Conservation (phyloP, 2,888 invertebrate genomes). For the Limnephilus marmoratus region DNA sequence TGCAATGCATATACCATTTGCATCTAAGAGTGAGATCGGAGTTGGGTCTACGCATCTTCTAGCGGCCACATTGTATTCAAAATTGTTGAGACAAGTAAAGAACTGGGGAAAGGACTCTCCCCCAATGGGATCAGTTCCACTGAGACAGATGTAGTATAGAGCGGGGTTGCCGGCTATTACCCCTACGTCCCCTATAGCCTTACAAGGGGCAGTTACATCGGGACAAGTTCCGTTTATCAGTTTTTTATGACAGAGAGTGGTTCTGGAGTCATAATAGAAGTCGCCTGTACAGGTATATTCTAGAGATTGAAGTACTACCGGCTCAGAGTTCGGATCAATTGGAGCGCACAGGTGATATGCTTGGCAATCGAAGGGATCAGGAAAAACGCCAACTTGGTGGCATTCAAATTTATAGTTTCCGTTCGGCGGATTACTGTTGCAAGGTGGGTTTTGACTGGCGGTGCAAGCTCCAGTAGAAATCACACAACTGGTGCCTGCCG, state of each 20-base stretch:
- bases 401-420: slow-evolving; percentile 47
- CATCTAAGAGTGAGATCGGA: not conserved
- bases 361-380: slow-evolving; percentile 55
- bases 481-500: slow-evolving; percentile 47
- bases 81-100: slow-evolving; percentile 40
- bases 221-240: slow-evolving; percentile 32
- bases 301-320: not conserved
- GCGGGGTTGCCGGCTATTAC: slow-evolving; percentile 45
- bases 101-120: slow-evolving; percentile 5
- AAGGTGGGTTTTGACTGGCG: slow-evolving; percentile 44
- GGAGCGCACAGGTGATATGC: slow-evolving; percentile 58
- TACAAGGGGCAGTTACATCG: not conserved
- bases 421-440: not conserved
- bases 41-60: slow-evolving; percentile 21
- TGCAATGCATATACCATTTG: slow-evolving; percentile 14
- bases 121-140: not conserved
- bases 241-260: slow-evolving; percentile 13
- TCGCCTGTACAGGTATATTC: not conserved
- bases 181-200: slow-evolving; percentile 26
- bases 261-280: slow-evolving; percentile 31
- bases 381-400: slow-evolving; percentile 55
- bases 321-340: too few species aligned
- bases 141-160: slow-evolving; percentile 57
- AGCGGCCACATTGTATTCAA: not conserved
- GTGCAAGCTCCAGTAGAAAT: slow-evolving; percentile 44